Conservation (phyloP, 2,888 invertebrate genomes). For the Eupithecia subfuscata region DNA sequence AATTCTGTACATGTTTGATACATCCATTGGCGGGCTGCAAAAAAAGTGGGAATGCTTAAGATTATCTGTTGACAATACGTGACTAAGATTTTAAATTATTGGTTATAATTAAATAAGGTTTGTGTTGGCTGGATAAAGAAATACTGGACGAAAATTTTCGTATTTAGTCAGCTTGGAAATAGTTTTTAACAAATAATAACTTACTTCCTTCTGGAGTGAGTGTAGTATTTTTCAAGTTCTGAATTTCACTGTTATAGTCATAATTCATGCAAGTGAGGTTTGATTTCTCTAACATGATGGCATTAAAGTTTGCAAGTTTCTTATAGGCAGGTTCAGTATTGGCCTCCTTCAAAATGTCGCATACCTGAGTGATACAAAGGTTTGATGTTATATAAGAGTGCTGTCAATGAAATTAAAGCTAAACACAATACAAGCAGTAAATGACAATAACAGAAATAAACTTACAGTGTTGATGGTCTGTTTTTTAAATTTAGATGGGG, state of each 20-base stretch:
- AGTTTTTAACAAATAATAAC: conserved; percentile 19
- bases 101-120: background rate
- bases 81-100: background rate
- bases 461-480: conserved; percentile 90
- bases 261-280: conserved; percentile 92
- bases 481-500: conserved; percentile 83
- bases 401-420: background rate
- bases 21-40: conserved; percentile 92
- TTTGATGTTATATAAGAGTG: background rate
- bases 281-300: conserved; percentile 85
- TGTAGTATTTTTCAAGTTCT: conserved; percentile 85
- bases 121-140: background rate
- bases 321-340: conserved; percentile 84
- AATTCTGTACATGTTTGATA: conserved; percentile 99
- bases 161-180: background rate
- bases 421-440: background rate
- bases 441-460: conserved; percentile 8
- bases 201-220: conserved; percentile 88
- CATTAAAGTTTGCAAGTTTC: conserved; percentile 89
- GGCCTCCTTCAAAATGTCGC: conserved; percentile 88
- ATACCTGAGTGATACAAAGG: conserved; percentile 79
- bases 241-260: conserved; percentile 90
- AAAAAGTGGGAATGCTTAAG: background rate
- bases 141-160: background rate
- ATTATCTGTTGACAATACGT: background rate